A percentile compares a stretch with the other conserved stretches of the same genome.
phyloP scores from a whole-genome alignment of 2,113 vertebrate genomes.

The Myanophis thanlyinensis region DNA sequence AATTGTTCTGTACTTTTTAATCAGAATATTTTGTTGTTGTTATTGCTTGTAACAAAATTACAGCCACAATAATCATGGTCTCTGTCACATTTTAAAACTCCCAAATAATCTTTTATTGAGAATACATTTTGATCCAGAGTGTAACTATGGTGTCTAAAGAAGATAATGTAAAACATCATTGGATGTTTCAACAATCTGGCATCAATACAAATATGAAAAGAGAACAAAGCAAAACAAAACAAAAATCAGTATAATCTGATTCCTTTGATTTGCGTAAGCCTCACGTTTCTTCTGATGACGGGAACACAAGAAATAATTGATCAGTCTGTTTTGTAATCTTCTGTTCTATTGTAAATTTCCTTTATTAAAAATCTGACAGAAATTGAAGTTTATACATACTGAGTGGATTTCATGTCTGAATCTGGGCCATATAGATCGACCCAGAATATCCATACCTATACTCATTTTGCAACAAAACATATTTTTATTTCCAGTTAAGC shows the following conservation, averaged over 20 bases:
- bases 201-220: neutral
- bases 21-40: too few species aligned
- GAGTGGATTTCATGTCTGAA: neutral
- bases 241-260: neutral
- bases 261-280: neutral
- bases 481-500: neutral
- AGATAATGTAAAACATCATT: neutral
- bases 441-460: neutral
- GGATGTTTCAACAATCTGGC: neutral
- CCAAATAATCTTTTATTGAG: neutral
- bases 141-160: neutral
- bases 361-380: neutral
- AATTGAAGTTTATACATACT: neutral
- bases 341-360: neutral
- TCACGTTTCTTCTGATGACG: neutral
- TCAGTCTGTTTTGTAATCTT: neutral
- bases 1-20: neutral
- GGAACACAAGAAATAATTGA: neutral
- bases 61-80: neutral
- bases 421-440: neutral
- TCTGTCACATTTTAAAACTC: neutral
- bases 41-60: neutral
- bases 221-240: neutral
- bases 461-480: neutral
- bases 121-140: neutral